Base-by-base conservation (phyloP, 2,797 vertebrate genomes). In the Melopsittacus undulatus region DNA sequence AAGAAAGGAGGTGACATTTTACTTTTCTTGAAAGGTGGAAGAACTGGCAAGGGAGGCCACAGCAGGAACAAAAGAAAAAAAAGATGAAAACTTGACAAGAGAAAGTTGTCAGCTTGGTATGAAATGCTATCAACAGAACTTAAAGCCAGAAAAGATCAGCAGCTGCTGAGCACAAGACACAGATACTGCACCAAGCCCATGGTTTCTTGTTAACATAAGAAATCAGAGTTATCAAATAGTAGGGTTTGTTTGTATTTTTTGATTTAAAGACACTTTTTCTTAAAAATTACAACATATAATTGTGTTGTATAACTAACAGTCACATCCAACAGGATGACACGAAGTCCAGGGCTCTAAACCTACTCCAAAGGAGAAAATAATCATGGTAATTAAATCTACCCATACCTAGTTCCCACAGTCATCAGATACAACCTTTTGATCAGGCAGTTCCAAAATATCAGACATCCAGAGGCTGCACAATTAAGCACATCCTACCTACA, bases 301-400 rank as follows among this genome's bases (percentile, higher is more conserved):
- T 22, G 29, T 34, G 38, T 19, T 30, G 52, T 7, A 16, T 8
- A 17, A 45, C 13, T 5, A 48, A 24, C 0, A 32, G 52, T 16
- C 14, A 36, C 19, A 48, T 49, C 11, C 9, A 51, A 26, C 4
- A 22, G 0, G 0, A 13, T 3, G 21, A 17, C 24, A 27, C 3
- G 7, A 82, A 83, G 45, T 21, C 43, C 40, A 7, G 4, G 32
- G 59, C 29, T 34, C 43, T 46, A 24, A 66, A 49, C 4, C 2
- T 27, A 11, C 59, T 54, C 59, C 30, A 36, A 32, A 68, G 61
- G 8, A 36, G 13, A 72, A 29, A 67, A 38, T 11, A 51, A n/a
- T 61, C 23, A 18, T 2, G 10, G 27, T 16, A 79, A 66, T 80
- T 29, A 34, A 34, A 66, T 42, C 46, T 36, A 13, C 11, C 51